Conservation (phyloP, 2,797 vertebrate genomes). For the Platalea minor region DNA sequence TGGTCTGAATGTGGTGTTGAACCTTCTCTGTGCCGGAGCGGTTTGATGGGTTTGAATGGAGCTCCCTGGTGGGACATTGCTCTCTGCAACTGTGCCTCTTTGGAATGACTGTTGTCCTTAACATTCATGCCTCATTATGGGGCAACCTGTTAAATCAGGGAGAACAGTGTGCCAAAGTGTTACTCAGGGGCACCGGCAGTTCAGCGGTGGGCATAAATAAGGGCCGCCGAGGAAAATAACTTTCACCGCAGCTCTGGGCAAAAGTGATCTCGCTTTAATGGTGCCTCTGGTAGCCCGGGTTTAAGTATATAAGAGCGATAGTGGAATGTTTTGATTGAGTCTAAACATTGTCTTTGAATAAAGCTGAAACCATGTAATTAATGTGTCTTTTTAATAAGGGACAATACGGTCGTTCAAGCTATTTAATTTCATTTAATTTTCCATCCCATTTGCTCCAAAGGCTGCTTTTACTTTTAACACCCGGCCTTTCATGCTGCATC, state of each 20-base stretch:
- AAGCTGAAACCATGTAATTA: constrained; percentile 96
- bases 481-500: constrained; percentile 83
- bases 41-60: constrained; percentile 77
- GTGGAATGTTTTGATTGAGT: constrained; percentile 90
- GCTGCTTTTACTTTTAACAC: constrained; percentile 88
- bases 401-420: constrained; percentile 95
- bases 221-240: constrained; percentile 67
- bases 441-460: constrained; percentile 96
- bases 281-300: constrained; percentile 80
- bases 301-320: constrained; percentile 82
- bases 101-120: constrained; percentile 81
- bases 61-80: constrained; percentile 87
- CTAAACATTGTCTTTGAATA: constrained; percentile 90
- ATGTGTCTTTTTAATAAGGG: constrained; percentile 93
- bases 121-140: constrained; percentile 86
- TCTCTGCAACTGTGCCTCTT: constrained; percentile 80
- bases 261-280: constrained; percentile 78
- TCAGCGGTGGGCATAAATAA: constrained; percentile 64
- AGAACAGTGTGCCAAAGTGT: constrained; percentile 75
- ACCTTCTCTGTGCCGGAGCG: constrained; percentile 80
- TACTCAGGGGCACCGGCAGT: constrained; percentile 73
- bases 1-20: constrained; percentile 84
- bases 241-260: constrained; percentile 70
- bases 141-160: constrained; percentile 89
- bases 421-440: constrained; percentile 99